Evolutionary conservation across 2,797 vertebrate species (phyloP).

Genomic region (Mus caroli): DNA sequence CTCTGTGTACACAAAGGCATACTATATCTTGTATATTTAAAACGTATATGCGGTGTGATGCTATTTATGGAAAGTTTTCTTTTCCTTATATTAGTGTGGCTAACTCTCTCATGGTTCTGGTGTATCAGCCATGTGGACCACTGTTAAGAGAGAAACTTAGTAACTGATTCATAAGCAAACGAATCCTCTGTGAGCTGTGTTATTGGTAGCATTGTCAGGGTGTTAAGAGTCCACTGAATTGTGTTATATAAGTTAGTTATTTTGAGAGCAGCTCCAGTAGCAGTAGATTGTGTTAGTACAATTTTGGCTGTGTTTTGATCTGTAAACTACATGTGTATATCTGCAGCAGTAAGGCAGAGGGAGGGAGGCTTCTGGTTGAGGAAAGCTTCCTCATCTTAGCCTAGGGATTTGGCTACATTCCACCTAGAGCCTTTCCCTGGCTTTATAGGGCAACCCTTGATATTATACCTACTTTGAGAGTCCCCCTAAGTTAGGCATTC

Average conservation of each 20-base stretch:
- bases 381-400: background rate
- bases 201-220: constrained; percentile 31
- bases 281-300: background rate
- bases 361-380: background rate
- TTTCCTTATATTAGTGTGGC: background rate
- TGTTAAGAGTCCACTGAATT: constrained; percentile 49
- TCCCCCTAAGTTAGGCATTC: background rate
- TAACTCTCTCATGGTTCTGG: constrained; percentile 37
- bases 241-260: constrained; percentile 57
- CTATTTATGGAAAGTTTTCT: constrained; percentile 56
- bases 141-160: constrained; percentile 52
- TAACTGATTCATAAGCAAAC: constrained; percentile 69
- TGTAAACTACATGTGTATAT: constrained; percentile 20
- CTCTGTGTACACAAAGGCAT: background rate
- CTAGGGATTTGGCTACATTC: background rate
- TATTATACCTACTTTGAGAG: background rate
- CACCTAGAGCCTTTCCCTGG: background rate
- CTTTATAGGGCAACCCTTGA: background rate
- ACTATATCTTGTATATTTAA: constrained; percentile 2
- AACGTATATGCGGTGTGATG: background rate
- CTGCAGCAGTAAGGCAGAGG: background rate
- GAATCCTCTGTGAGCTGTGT: background rate
- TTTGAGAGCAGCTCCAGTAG: constrained; percentile 47
- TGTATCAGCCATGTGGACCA: constrained; percentile 41
- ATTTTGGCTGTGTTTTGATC: background rate